Evolutionary conservation across 1,140 invertebrate genomes (phyloP), one percentile per base, ranked within the genome.

Genomic region (Probaryconus sp.): DNA sequence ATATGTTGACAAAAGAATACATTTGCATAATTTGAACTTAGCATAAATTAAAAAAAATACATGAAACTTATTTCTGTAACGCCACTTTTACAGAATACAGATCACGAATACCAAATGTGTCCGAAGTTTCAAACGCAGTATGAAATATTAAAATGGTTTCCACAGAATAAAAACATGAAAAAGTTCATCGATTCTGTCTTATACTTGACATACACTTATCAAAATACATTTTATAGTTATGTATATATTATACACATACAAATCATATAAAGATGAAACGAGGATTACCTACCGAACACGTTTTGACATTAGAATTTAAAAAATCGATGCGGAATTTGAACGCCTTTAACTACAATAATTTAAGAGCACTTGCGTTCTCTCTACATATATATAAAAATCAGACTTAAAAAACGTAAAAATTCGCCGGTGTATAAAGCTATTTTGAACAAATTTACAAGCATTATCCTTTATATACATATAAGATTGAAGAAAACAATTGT

Each of bases 221-320:
- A 56, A 56, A 56, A 56, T 56, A 56, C 51, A 42, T 30, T 55
- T 55, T 38, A 42, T 13, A n/a, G n/a, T n/a, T n/a, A n/a, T n/a
- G n/a, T n/a, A 55, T 55, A 42, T 30, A 53, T 40, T 5, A 26
- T 40, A 53, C 20, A 55, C 24, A 42, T 42, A 55, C 42, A 55
- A 55, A 40, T 55, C 37, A 55, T 40, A 20, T 6, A 37, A 55
- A 55, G 26, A 42, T 3, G 26, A 55, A 55, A 55, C 24, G 37
- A 17, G 13, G 35, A 40, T 30, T 30, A 24, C 24, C 11, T 38
- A 53, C 48, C 13, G 9, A 53, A 31, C 48, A 55, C 37, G 37
- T 42, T 13, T 53, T 13, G n/a, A 28, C 11, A 55, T 9, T 28
- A 40, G n/a, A 16, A 31, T 40, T 28, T 7, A 13, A 53, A 53